These are phyloP conservation scores for Andrena haemorrhoa DNA, from an alignment of 2,888 invertebrate genomes.

Conservation along the genomic window DNA sequence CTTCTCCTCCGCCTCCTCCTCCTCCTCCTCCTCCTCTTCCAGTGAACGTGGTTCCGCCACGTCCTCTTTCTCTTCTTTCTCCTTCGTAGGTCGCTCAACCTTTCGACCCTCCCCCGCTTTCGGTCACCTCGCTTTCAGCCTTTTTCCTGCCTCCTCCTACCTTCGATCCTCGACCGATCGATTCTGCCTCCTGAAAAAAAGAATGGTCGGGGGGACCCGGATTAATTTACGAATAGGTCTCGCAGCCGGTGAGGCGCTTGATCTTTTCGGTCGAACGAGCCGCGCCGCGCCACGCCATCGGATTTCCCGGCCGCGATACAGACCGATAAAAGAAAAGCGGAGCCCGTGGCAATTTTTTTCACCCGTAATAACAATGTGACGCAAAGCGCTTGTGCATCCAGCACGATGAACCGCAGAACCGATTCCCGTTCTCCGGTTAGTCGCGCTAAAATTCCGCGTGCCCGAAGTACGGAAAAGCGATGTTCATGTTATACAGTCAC, in stretches of 20 bases:
- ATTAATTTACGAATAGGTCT: conserved; percentile 45
- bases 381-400: conserved; percentile 19
- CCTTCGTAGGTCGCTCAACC: conserved; percentile 65
- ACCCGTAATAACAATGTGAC: conserved; percentile 15
- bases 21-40: conserved; percentile 35
- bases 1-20: conserved; percentile 30
- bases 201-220: conserved; percentile 9
- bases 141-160: conserved; percentile 45
- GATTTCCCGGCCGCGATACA: not conserved
- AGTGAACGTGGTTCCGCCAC: conserved; percentile 53
- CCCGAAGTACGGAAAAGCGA: too few relatives aligned
- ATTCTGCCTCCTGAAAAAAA: conserved; percentile 46
- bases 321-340: not conserved
- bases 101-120: conserved; percentile 61
- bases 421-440: not conserved
- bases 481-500: not conserved
- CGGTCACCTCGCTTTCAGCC: conserved; percentile 33
- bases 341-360: conserved; percentile 2
- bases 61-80: conserved; percentile 59
- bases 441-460: not conserved
- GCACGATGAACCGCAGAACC: not conserved
- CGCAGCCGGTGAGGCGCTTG: not conserved
- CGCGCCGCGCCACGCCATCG: not conserved
- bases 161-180: conserved; percentile 51
- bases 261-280: not conserved